These are phyloP conservation scores for Nothura maculosa DNA, from an alignment of 2,797 vertebrate genomes.

Conservation along the genomic window DNA sequence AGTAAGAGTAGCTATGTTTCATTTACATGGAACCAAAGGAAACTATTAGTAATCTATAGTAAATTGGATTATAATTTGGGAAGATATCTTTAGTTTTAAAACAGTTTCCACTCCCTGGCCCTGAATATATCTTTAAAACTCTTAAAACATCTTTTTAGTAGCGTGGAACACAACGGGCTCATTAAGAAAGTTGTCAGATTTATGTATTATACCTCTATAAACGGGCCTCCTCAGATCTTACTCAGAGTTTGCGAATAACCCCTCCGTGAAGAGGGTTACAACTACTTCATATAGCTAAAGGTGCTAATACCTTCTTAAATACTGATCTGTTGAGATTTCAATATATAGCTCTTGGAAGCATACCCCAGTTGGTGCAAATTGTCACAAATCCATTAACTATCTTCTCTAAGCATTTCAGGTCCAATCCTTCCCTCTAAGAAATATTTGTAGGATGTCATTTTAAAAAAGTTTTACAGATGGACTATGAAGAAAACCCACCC, in stretches of 20 bases:
- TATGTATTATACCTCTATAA: neutral
- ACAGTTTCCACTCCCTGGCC: neutral
- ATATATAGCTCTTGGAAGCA: neutral
- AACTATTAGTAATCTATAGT: neutral
- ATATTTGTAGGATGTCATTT: constrained; percentile 35
- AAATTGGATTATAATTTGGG: neutral
- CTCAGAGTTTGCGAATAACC: neutral
- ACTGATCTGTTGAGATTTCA: neutral
- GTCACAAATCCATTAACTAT: constrained; percentile 19
- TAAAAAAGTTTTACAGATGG: constrained; percentile 62
- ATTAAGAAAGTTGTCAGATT: neutral
- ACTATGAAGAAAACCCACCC: constrained; percentile 70
- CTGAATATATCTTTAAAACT: neutral
- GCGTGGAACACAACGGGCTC: neutral
- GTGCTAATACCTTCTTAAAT: neutral
- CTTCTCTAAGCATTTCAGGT: constrained; percentile 23
- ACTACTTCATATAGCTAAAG: neutral
- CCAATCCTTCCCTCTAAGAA: neutral
- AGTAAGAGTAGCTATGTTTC: neutral
- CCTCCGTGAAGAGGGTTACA: neutral
- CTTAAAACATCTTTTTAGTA: neutral
- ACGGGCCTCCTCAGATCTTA: neutral
- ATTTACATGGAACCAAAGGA: neutral
- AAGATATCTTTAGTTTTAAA: neutral
- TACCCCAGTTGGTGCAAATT: neutral